A percentile compares a stretch with the other conserved stretches of the same genome.
phyloP scores from a whole-genome alignment of 2,888 invertebrate genomes.

The Acanthosepion lycidas region DNA sequence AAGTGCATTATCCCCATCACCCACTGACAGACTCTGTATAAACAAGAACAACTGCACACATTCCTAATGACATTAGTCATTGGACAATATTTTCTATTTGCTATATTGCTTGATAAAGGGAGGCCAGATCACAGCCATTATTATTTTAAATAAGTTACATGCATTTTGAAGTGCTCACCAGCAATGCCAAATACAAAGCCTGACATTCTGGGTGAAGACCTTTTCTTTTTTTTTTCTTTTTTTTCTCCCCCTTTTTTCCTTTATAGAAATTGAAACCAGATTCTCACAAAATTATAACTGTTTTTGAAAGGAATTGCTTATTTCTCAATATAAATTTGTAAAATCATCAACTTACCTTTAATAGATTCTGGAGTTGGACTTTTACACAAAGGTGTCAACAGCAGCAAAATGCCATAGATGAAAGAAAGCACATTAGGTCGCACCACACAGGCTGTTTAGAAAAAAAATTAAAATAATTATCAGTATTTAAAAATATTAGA shows the following conservation, averaged over 20 bases:
- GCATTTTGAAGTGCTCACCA: no score
- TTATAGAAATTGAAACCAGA: no score
- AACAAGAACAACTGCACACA: not conserved
- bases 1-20: not conserved
- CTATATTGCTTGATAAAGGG: no score
- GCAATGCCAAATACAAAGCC: no score
- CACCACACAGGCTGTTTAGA: conserved; percentile 64
- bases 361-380: conserved; percentile 61
- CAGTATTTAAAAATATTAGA: not conserved
- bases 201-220: no score
- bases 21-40: not conserved
- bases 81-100: no score
- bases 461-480: conserved; percentile 48
- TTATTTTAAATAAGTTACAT: no score
- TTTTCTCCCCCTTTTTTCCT: no score
- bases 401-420: conserved; percentile 65
- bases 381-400: conserved; percentile 62
- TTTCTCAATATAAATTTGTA: not conserved
- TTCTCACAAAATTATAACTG: no score
- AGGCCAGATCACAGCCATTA: no score
- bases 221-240: no score
- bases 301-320: no score
- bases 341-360: conserved; percentile 60
- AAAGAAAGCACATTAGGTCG: conserved; percentile 69
- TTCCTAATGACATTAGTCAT: not conserved